phyloP scores from a whole-genome alignment of 1,140 invertebrate species.

The Pseudomyrmex flavicornis region DNA sequence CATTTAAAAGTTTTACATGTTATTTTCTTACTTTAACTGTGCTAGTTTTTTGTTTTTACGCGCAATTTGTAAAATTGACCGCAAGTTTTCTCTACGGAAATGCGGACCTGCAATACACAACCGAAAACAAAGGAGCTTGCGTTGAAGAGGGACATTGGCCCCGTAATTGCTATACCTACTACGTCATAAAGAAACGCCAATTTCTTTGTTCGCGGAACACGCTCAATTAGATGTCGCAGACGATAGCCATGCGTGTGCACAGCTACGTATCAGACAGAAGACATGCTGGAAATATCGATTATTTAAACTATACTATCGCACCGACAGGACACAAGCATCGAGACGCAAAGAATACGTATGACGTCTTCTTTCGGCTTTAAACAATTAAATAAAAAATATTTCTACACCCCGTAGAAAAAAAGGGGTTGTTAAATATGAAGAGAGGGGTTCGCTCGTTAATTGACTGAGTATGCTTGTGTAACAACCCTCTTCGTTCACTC shows the following conservation, averaged over 20 bases:
- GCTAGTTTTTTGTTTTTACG: too few relatives aligned
- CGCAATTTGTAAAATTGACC: too few relatives aligned
- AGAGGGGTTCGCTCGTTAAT: constrained; percentile 41
- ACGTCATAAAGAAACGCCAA: constrained; percentile 45
- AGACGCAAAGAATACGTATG: constrained; percentile 3
- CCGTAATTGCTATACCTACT: constrained; percentile 1
- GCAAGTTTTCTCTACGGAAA: too few relatives aligned
- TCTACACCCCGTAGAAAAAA: neutral
- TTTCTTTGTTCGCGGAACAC: constrained; percentile 59
- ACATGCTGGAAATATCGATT: constrained; percentile 56
- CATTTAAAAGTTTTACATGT: too few relatives aligned
- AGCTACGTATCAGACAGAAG: neutral
- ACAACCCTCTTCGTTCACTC: constrained; percentile 36
- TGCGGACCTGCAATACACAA: neutral
- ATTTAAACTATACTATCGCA: constrained; percentile 55
- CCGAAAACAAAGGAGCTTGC: constrained; percentile 12
- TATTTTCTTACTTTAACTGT: too few relatives aligned
- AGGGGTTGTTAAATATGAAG: neutral
- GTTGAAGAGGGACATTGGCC: constrained; percentile 29
- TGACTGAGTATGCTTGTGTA: constrained; percentile 25
- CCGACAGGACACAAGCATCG: constrained; percentile 33
- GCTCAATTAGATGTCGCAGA: constrained; percentile 56
- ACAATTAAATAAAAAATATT: constrained; percentile 37
- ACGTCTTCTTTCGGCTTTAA: neutral
- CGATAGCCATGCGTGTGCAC: constrained; percentile 47